phyloP scores from a whole-genome alignment of 2,888 invertebrate species.

The Polyploca ridens region DNA sequence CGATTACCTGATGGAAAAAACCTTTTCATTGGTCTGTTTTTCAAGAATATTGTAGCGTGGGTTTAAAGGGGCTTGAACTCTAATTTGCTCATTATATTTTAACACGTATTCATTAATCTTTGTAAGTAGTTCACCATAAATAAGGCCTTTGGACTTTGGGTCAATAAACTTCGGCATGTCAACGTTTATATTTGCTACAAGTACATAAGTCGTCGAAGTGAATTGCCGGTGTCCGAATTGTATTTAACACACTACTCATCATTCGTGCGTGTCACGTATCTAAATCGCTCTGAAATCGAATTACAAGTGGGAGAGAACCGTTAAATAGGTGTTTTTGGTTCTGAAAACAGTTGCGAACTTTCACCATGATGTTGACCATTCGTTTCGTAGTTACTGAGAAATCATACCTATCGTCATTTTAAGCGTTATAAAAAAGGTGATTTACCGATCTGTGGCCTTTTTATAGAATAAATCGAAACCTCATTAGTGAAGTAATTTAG shows the following conservation, averaged over 20 bases:
- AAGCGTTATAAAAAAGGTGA: neutral
- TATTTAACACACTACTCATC: neutral
- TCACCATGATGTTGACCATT: neutral
- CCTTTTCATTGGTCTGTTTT: no score
- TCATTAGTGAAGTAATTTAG: conserved; percentile 5
- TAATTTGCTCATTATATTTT: no score
- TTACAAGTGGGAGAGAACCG: neutral
- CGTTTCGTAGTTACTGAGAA: neutral
- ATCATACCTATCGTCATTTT: neutral
- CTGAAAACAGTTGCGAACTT: neutral
- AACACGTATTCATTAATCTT: no score
- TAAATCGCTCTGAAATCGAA: neutral
- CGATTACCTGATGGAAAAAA: neutral
- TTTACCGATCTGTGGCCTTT: conserved; percentile 7
- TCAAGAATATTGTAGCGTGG: no score
- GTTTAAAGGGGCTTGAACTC: no score
- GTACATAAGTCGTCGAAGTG: neutral
- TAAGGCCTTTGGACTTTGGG: no score
- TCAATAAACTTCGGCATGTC: no score
- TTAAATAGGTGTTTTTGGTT: neutral
- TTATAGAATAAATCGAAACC: conserved; percentile 3
- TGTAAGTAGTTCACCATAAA: no score
- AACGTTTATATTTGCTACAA: neutral
- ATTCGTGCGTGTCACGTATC: neutral
- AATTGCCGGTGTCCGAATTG: neutral